Base-by-base conservation (phyloP, 2,113 vertebrate genomes). In the Albula goreensis region DNA sequence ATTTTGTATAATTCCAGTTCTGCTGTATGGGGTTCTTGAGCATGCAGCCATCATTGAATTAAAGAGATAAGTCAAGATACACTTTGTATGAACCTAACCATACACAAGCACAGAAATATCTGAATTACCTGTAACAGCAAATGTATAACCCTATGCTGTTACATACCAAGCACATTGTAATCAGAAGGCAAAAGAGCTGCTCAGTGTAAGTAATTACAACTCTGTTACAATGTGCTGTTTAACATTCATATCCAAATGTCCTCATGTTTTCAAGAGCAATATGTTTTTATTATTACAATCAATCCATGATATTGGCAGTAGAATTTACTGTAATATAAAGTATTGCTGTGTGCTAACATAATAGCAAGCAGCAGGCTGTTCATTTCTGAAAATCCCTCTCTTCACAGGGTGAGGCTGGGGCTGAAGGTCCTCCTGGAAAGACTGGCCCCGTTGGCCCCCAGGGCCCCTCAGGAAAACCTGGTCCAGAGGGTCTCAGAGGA, bases 361-460 rank as follows among this genome's bases (percentile, higher is more conserved):
- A 17, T n/a, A 70, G 17, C 63, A 5, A 70, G n/a, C 19, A 70
- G 19, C 13, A 70, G 4, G 63, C 5, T 22, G 63, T 70, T 5
- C n/a, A 31, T 31, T 31, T 74, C 8, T n/a, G 70, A 74, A 74
- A 25, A 31, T 53, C 79, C 87, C 31, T 41, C 31, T 57, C 22
- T 83, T 10, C 57, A 85, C 89, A 99, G 98, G 98, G 98, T 85
- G 98, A 99, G 90, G 90, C 97, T 85, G 98, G 98, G 80, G 83
- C 96, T 0, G 98, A 99, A 93, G 98, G 98, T 25, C 97, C 98
- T 81, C 91, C 97, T 79, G 98, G 98, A 56, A 99, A 99, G 95
- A 99, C 98, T 0, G 98, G 98, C 41, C 98, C 98, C 0, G 97
- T 99, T 19, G 98, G 98, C 77, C 96, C 98, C 9, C 98, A 99